Evolutionary conservation across 2,797 vertebrate species (phyloP), one percentile per base, ranked within the genome.

Genomic region (Knipowitschia caucasica): DNA sequence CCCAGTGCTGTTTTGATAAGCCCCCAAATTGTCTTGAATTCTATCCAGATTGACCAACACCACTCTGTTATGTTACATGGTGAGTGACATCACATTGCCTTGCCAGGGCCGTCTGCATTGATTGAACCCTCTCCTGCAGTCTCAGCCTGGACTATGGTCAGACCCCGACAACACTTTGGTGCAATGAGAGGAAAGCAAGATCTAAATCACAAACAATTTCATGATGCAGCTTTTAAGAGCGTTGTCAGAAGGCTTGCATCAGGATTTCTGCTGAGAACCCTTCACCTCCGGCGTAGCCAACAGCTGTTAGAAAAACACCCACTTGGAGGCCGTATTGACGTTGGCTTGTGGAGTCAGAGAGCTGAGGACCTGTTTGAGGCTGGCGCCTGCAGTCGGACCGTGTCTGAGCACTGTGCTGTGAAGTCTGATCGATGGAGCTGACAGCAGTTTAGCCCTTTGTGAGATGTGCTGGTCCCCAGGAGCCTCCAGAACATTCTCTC

Each of bases 361-460:
- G 62, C 67, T 50, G 30, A 67, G 73, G 62, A 77, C 70, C 60
- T 59, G 67, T 78, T 77, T 69, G 75, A 76, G 70, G 71, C 56
- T 0, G 50, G 8, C 59, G 46, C 72, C 77, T 52, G 73, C 56
- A 62, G 74, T 59, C 64, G 69, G 72, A 56, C 63, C 60, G 64
- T 77, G 68, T 75, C 45, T 84, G 83, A 84, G 81, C 82, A 73
- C 56, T 74, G 71, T 80, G 71, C 40, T 77, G 76, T 77, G 67
- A 84, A 82, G 78, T 67, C 40, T 4, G 25, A 86, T 85, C 56
- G 74, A 87, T 78, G 71, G 76, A 82, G 63, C 63, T 83, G 85
- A 86, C 86, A 88, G 80, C 79, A 82, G 75, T 86, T 87, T 85
- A 87, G 79, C 64, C 67, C 43, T 12, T 40, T 54, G 73, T 54